Evolutionary conservation across 53 echinoderm and acorn worm genomes (phyloP).

Genomic region (Pentamera pediparva): DNA sequence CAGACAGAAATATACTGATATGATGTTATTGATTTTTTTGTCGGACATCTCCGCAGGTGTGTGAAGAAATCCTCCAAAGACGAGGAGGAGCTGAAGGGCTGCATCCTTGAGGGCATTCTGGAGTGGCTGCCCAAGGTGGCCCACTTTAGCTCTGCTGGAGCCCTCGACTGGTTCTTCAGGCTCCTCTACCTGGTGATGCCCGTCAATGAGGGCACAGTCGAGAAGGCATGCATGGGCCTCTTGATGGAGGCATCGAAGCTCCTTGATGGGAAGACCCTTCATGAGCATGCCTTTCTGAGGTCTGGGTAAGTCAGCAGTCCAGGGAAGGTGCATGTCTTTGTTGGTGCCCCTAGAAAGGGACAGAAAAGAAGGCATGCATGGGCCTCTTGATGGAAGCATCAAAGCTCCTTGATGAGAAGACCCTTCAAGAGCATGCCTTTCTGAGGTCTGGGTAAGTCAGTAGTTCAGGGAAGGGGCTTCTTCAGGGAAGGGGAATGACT

Average conservation of each 20-base stretch:
- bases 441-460: conserved; percentile 80
- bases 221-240: conserved; percentile 63
- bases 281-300: conserved; percentile 72
- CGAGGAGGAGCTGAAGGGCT: conserved; percentile 16
- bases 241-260: conserved; percentile 69
- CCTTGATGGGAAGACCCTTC: conserved; percentile 79
- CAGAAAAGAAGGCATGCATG: conserved; percentile 50
- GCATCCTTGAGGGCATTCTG: conserved; percentile 69
- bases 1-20: too few species aligned
- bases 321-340: not conserved
- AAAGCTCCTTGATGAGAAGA: conserved; percentile 77
- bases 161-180: conserved; percentile 92
- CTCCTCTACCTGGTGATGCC: conserved; percentile 77
- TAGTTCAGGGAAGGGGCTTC: too few species aligned
- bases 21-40: too few species aligned
- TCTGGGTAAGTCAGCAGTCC: conserved; percentile 61
- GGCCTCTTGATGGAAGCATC: conserved; percentile 67
- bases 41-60: conserved; percentile 4
- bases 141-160: conserved; percentile 70
- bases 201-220: conserved; percentile 59
- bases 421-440: conserved; percentile 72
- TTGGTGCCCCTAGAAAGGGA: not conserved
- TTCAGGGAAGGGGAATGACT: too few species aligned
- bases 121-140: conserved; percentile 66
- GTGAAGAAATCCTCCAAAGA: conserved; percentile 14